A percentile compares a stretch with the other conserved stretches of the same genome.
phyloP scores from a whole-genome alignment of 2,888 invertebrate species.

The Rotaria macrura region DNA sequence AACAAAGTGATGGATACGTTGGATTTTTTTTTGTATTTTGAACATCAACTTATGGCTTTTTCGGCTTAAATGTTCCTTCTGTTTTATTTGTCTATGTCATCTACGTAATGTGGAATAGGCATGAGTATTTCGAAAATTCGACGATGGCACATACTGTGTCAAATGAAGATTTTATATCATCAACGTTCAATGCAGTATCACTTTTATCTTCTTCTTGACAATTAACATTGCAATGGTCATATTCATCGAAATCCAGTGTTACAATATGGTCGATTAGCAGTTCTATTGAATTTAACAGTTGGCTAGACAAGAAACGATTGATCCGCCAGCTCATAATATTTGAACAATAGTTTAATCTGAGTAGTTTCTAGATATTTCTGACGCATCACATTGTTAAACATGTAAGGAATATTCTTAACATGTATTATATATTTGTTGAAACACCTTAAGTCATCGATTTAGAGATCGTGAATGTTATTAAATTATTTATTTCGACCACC shows the following conservation, averaged over 20 bases:
- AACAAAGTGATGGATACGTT: not conserved
- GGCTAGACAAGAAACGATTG: not conserved
- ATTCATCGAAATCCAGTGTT: not conserved
- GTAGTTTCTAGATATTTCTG: not conserved
- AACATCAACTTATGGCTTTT: no score
- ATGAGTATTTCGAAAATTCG: not conserved
- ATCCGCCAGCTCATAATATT: not conserved
- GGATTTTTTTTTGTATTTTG: not conserved
- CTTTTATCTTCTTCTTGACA: not conserved
- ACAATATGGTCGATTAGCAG: not conserved
- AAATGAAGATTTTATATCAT: not conserved
- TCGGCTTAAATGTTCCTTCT: not conserved
- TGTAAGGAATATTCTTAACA: not conserved
- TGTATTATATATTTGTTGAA: not conserved
- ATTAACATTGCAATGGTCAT: not conserved
- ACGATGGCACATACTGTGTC: not conserved
- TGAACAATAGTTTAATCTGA: not conserved
- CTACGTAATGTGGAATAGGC: not conserved
- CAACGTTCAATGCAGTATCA: not conserved
- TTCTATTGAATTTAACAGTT: not conserved
- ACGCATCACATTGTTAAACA: not conserved
- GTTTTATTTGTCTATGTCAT: not conserved
- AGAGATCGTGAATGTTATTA: not conserved
- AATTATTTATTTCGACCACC: not conserved
- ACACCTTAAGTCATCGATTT: not conserved